phyloP scores from a whole-genome alignment of 2,113 vertebrate genomes.

The Corvus moneduloides region DNA sequence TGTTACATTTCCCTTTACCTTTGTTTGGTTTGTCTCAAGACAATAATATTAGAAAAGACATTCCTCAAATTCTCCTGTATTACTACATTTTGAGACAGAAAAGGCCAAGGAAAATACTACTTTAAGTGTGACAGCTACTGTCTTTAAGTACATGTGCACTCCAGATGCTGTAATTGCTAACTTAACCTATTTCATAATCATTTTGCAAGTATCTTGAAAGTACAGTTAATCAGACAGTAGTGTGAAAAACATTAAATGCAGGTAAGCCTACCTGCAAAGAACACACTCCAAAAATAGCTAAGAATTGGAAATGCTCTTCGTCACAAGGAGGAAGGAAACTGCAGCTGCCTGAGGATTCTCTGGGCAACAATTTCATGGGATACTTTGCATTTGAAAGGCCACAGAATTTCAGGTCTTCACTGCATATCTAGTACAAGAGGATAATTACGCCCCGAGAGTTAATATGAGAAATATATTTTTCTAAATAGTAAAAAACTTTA shows the following conservation, averaged over 20 bases:
- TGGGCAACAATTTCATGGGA: neutral
- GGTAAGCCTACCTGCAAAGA: neutral
- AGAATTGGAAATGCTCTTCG: neutral
- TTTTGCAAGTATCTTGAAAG: rapidly evolving
- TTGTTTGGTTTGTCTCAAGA: neutral
- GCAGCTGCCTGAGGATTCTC: neutral
- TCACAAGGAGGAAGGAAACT: neutral
- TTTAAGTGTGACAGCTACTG: neutral
- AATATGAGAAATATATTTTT: rapidly evolving
- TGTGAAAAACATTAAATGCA: neutral
- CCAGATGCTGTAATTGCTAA: neutral
- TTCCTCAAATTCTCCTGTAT: neutral
- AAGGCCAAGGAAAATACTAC: neutral
- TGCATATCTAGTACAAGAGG: neutral
- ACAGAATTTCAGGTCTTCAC: neutral
- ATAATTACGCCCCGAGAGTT: neutral
- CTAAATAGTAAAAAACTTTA: rapidly evolving
- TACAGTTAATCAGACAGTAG: neutral
- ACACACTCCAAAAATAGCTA: rapidly evolving
- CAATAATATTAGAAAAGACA: neutral
- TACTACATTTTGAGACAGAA: neutral
- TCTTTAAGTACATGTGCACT: neutral
- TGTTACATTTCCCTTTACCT: neutral
- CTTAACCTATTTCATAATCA: neutral
- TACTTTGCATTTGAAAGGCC: neutral